These are phyloP conservation scores for Drosophila miranda DNA, from an alignment of 1,140 invertebrate species.

Conservation along the genomic window DNA sequence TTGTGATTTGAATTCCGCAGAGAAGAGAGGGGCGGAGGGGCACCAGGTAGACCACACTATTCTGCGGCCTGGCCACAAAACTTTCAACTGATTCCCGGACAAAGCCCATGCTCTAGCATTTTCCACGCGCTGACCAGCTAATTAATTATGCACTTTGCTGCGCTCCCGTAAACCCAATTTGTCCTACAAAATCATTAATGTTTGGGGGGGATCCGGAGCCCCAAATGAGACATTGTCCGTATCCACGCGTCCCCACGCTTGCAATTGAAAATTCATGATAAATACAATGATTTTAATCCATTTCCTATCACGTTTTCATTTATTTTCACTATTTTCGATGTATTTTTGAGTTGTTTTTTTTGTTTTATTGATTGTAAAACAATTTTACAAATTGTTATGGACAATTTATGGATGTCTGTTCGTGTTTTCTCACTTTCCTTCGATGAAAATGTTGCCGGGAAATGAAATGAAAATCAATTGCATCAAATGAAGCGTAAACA, in stretches of 20 bases:
- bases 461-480: constrained; percentile 75
- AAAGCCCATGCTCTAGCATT: constrained; percentile 9
- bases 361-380: constrained; percentile 35
- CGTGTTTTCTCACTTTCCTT: constrained; percentile 16
- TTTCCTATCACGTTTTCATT: constrained; percentile 14
- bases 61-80: constrained; percentile 38
- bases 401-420: constrained; percentile 67
- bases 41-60: constrained; percentile 59
- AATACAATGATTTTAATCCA: constrained; percentile 46
- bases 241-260: not conserved
- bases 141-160: constrained; percentile 74
- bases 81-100: constrained; percentile 33
- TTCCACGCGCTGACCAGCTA: constrained; percentile 21
- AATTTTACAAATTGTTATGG: constrained; percentile 74
- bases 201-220: constrained; percentile 1
- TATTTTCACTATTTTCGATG: constrained; percentile 1
- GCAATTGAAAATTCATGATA: constrained; percentile 63
- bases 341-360: constrained; percentile 43
- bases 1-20: constrained; percentile 66
- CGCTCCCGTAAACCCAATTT: constrained; percentile 23
- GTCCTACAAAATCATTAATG: constrained; percentile 69
- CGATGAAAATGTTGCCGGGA: constrained; percentile 36
- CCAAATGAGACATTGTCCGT: constrained; percentile 66
- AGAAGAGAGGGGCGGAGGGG: not conserved
- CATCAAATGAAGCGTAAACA: constrained; percentile 63